A percentile compares a stretch with the other conserved stretches of the same genome.
phyloP scores from a whole-genome alignment of 2,888 invertebrate species.

The Hylaea fasciaria region DNA sequence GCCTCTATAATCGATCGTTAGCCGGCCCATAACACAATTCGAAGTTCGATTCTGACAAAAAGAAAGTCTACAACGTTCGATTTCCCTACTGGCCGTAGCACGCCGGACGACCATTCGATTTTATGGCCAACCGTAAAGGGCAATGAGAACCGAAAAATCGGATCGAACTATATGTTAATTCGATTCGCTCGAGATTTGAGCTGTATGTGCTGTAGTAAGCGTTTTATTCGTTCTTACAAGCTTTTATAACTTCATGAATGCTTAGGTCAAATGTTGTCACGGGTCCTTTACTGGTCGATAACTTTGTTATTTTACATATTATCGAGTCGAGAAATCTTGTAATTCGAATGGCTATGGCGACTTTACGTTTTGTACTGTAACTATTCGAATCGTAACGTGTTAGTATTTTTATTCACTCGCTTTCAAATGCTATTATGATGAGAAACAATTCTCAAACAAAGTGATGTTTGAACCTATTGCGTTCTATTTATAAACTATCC shows the following conservation, averaged over 20 bases:
- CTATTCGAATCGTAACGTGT: too few species aligned
- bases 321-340: background rate
- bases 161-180: slow-evolving; percentile 69
- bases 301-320: slow-evolving; percentile 3
- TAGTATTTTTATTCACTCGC: too few species aligned
- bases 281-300: background rate
- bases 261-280: slow-evolving; percentile 2
- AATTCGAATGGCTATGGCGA: too few species aligned
- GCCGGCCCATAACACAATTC: slow-evolving; percentile 48
- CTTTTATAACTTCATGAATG: slow-evolving; percentile 26
- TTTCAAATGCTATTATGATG: too few species aligned
- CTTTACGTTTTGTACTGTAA: too few species aligned
- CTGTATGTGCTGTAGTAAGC: slow-evolving; percentile 31
- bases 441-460: too few species aligned
- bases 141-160: slow-evolving; percentile 60
- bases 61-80: slow-evolving; percentile 46
- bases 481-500: too few species aligned
- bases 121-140: slow-evolving; percentile 71
- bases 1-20: slow-evolving; percentile 39
- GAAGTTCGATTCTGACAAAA: slow-evolving; percentile 50
- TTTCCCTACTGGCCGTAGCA: slow-evolving; percentile 52
- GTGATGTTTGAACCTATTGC: too few species aligned
- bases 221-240: slow-evolving; percentile 30
- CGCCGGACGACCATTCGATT: slow-evolving; percentile 65
- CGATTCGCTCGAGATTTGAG: slow-evolving; percentile 49